Percentiles rank a stretch among this genome's conserved stretches.
phyloP scores from a whole-genome alignment of 2,797 vertebrate species.

The Tarsius wallacei region DNA sequence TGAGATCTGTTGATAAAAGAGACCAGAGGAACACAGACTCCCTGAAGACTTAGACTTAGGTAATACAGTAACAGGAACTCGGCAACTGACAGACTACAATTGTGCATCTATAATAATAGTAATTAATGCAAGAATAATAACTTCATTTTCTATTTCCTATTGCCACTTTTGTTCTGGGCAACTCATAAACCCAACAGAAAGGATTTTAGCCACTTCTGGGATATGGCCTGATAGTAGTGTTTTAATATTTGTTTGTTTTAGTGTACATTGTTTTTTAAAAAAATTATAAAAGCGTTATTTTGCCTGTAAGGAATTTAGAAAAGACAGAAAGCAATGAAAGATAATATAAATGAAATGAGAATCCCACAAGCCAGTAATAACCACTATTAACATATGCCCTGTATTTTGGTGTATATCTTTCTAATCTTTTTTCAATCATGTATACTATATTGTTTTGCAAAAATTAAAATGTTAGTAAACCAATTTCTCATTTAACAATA shows the following conservation, averaged over 20 bases:
- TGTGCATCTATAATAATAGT: constrained; percentile 78
- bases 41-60: constrained; percentile 19
- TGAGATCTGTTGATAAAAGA: constrained; percentile 72
- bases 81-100: constrained; percentile 49
- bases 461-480: constrained; percentile 40
- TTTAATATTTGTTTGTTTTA: constrained; percentile 59
- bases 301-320: constrained; percentile 55
- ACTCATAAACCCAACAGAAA: constrained; percentile 58
- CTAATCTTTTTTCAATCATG: neutral
- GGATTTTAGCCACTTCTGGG: neutral
- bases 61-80: constrained; percentile 79
- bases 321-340: constrained; percentile 61
- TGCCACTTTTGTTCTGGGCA: constrained; percentile 50
- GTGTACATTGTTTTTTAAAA: neutral
- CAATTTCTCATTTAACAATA: constrained; percentile 57
- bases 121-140: constrained; percentile 82
- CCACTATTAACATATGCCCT: neutral
- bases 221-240: neutral
- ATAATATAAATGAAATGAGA: constrained; percentile 1
- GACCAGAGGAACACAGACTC: neutral
- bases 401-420: neutral
- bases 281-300: neutral
- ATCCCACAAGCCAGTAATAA: neutral
- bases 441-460: neutral
- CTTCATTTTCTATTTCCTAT: constrained; percentile 74